Evolutionary conservation across 2,113 vertebrate genomes (phyloP), one percentile per base, ranked within the genome.

Genomic region (Gracilinanus agilis): DNA sequence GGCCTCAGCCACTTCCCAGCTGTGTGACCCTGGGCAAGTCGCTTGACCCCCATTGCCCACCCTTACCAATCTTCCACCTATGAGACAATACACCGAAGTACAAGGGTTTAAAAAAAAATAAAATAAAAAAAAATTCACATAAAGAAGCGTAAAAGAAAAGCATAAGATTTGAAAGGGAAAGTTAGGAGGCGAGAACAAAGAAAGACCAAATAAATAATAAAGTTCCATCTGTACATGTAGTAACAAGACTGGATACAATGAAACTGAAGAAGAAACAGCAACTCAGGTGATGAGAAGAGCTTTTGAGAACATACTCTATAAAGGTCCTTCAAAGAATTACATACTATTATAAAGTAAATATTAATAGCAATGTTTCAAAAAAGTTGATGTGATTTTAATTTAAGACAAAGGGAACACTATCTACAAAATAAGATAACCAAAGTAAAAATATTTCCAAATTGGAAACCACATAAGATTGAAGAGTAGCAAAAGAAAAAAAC

Each of bases 381-480:
- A 54, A 90, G 58, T 16, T n/a, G 54, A 55, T 49, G 55, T 29
- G 55, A 92, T 58, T 56, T 58, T 91, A 16, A 95, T 55, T 92
- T 90, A 83, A 92, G 93, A 88, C 34, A 93, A 93, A 83, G 13
- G n/a, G 24, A 75, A 75, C 89, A 54, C 61, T 67, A 92, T 75
- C 16, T 23, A 49, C 53, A 95, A 94, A 90, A 34, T 49, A 44
- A 24, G 11, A 53, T 94, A 49, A 92, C 58, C 34, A 90, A 91
- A 24, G 29, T 54, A 90, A 93, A 95, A 92, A 90, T 53, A 88
- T 2, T 44, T 10, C 13, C 34, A 75, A 61, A 2, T 54, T 34
- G 61, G n/a, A n/a, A 90, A 94, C 90, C 44, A 90, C 53, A n/a
- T n/a, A 44, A 94, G 49, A 88, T 29, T 93, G 27, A 92, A 95